These are phyloP conservation scores for Spilarctia lutea DNA, from an alignment of 2,888 invertebrate species.

Conservation along the genomic window DNA sequence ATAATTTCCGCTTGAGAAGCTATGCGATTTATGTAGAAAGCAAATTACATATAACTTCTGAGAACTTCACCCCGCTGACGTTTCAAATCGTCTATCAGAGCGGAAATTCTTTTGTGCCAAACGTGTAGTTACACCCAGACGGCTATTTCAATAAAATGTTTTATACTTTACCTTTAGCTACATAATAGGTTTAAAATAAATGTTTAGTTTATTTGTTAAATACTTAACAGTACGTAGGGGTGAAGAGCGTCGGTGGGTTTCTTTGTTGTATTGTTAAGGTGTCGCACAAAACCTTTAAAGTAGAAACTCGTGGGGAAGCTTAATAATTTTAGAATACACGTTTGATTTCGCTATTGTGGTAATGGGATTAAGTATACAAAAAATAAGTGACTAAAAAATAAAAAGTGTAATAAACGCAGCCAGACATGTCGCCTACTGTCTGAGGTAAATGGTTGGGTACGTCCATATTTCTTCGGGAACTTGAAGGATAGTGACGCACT, in stretches of 20 bases:
- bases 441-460: neutral
- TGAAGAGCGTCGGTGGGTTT: neutral
- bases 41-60: constrained; percentile 19
- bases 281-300: neutral
- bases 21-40: constrained; percentile 21
- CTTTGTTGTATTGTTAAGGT: neutral
- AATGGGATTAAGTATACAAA: too few species aligned
- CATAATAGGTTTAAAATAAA: neutral
- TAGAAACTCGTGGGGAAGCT: neutral
- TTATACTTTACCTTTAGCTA: neutral
- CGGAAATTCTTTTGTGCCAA: constrained; percentile 49
- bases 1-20: constrained; percentile 15
- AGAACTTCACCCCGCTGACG: constrained; percentile 6
- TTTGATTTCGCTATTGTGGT: too few species aligned
- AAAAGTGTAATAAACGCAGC: neutral
- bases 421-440: too few species aligned
- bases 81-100: constrained; percentile 39
- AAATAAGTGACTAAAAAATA: neutral
- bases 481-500: too few species aligned
- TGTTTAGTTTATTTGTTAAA: neutral
- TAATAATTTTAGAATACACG: too few species aligned
- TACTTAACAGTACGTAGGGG: neutral
- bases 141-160: constrained; percentile 4
- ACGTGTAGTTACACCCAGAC: constrained; percentile 1
- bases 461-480: neutral